Evolutionary conservation across 2,113 vertebrate species (phyloP), one percentile per base, ranked within the genome.

Genomic region (Oxyura jamaicensis): DNA sequence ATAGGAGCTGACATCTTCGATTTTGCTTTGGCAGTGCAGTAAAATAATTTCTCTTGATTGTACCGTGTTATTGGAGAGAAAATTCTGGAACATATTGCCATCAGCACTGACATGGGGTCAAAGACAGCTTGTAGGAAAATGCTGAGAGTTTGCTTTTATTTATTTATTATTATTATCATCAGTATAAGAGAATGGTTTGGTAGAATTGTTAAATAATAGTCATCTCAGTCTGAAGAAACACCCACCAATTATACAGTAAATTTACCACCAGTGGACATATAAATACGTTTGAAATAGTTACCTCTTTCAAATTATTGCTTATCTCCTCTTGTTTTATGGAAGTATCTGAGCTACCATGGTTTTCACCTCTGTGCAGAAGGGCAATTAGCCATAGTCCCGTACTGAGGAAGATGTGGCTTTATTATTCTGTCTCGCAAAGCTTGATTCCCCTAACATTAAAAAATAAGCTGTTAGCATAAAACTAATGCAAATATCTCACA

Each of bases 141-240:
- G 7, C 39, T 83, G 3, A 7, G 41, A 42, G 4, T 68, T 86
- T 69, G 28, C 21, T 14, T 41, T 41, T 41, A 41, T 41, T 4
- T 2, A 0, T 26, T 29, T 23, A 3, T 4, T 2, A 3, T 4
- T 2, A 0, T 26, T 33, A 33, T 72, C 72, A 55, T 83, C 15
- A 78, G 1, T 39, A 35, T 7, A 33, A 63, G 15, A 82, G 23
- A 92, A 68, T 21, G 10, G 3, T 71, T 75, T 44, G 11, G 44
- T 53, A 44, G 33, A 50, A 4, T 26, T 74, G 29, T 48, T 81
- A 41, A 31, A 23, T 36, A 46, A 33, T 26, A 17, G 83, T 69
- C 36, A 55, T 55, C 25, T 83, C 22, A 55, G 41, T 56, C 55
- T 81, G 65, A 29, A 68, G 63, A 88, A 58, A 39, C 8, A 52